A percentile compares a stretch with the other conserved stretches of the same genome.
These are phyloP conservation scores for Eurystomus glaucurus DNA, from an alignment of 2,797 vertebrate genomes.

Conservation along the genomic window DNA sequence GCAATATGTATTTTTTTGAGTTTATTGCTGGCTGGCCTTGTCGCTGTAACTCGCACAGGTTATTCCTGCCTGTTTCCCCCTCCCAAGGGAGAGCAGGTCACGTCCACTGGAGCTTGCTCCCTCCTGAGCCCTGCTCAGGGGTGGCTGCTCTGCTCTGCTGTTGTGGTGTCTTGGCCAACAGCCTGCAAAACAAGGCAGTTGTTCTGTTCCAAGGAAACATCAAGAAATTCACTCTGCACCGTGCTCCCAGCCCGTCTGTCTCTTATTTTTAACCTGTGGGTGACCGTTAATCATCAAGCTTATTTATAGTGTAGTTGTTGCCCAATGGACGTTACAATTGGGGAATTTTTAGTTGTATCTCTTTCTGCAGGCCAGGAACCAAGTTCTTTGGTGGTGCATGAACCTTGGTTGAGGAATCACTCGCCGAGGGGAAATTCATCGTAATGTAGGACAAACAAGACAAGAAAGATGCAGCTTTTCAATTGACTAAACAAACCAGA, in stretches of 20 bases:
- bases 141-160: neutral
- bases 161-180: neutral
- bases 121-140: neutral
- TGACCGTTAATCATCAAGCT: neutral
- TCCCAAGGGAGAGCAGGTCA: neutral
- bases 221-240: neutral
- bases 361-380: neutral
- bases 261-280: neutral
- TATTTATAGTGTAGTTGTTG: neutral
- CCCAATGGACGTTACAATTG: fast-evolving
- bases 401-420: neutral
- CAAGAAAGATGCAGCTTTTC: neutral
- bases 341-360: neutral
- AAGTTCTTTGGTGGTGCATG: neutral
- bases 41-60: neutral
- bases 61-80: neutral
- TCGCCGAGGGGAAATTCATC: neutral
- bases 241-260: neutral
- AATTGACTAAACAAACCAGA: neutral
- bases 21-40: neutral
- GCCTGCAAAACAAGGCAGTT: no score
- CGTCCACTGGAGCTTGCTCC: neutral
- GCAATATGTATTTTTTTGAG: neutral
- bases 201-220: neutral
- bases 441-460: neutral